phyloP scores from a whole-genome alignment of 2,113 vertebrate genomes.

The Mormyrus lacerda region DNA sequence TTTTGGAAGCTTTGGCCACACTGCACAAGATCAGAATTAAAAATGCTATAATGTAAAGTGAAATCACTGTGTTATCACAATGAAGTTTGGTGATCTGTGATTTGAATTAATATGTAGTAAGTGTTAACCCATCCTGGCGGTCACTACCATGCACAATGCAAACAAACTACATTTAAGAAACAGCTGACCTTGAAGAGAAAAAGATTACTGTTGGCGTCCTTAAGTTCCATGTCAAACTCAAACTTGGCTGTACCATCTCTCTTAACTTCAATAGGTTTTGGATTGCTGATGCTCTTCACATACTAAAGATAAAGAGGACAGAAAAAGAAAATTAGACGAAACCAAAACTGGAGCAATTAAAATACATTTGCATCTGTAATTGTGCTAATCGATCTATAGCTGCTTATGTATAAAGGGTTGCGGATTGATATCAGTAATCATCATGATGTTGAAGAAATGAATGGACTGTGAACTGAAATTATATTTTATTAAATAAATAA shows the following conservation, averaged over 20 bases:
- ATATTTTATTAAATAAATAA: neutral
- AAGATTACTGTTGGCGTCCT: slow-evolving; percentile 60
- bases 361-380: neutral
- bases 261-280: slow-evolving; percentile 61
- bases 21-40: neutral
- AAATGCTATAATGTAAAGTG: neutral
- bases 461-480: neutral
- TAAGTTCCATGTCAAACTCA: slow-evolving; percentile 72
- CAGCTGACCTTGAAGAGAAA: slow-evolving; percentile 72
- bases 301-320: slow-evolving; percentile 51
- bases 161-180: neutral
- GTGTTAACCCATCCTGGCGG: neutral
- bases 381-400: neutral
- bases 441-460: neutral
- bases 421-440: neutral
- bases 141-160: neutral
- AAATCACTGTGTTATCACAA: no score
- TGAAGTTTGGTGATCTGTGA: neutral
- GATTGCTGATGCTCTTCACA: slow-evolving; percentile 54
- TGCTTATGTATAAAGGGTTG: neutral
- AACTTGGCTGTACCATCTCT: slow-evolving; percentile 59
- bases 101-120: neutral
- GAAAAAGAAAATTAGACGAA: neutral
- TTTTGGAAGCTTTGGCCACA: neutral
- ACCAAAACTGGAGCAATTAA: neutral